Base-by-base conservation (phyloP, 2,797 vertebrate genomes). In the Enteromius mattozi region DNA sequence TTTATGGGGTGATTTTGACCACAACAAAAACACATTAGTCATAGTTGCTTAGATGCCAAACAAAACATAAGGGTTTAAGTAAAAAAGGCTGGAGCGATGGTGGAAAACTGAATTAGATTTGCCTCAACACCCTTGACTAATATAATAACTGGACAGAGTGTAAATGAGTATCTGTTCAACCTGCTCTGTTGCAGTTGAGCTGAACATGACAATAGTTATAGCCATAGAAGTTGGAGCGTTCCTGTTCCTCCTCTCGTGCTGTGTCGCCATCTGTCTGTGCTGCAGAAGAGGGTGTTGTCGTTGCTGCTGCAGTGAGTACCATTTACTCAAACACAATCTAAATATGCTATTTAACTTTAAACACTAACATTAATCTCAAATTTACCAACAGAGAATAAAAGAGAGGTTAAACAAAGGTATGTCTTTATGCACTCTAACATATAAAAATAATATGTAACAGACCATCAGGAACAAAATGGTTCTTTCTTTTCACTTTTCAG, bases 261-360 rank as follows among this genome's bases (percentile, higher is more conserved):
- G 91, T 91, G 88, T 94, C 83, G 91, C 92, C 77, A 88, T 92
- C 63, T 94, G 93, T 80, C 83, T 94, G 27, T 95, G 94, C 85
- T 89, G 88, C 83, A 91, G 87, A 13, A 80, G 71, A 72, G 91
- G 92, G 80, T 94, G 93, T 90, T 94, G 94, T 90, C 93, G 92
- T 91, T 65, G 13, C 66, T 83, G 24, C 16, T 63, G 56, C 21
- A 86, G 82, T 83, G 69, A 86, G 84, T 86, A 59, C 24, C 42
- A 4, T 77, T 6, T 66, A 88, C 14, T 78, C 17, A 74, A 83
- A 33, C 63, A 79, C 27, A 30, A 16, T 12, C 2, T 51, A 40
- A 16, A 80, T 19, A 6, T 13, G 14, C 75, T 42, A 56, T 78
- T 59, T 24, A 45, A 59, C 49, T 65, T 40, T 54, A 24, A 63